Evolutionary conservation across 2,113 vertebrate genomes (phyloP).

Genomic region (Psilopogon haemacephalus): DNA sequence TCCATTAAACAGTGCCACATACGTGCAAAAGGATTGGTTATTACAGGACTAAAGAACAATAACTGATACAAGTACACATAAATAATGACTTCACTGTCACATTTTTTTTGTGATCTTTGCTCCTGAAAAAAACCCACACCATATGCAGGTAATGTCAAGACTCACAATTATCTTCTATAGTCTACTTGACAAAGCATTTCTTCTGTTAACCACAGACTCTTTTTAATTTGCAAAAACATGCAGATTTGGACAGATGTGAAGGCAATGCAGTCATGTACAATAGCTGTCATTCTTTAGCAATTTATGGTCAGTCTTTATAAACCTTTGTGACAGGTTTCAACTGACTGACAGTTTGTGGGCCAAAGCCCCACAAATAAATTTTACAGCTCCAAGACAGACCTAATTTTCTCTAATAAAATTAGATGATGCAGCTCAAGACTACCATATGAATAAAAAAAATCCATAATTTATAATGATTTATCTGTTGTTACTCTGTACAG

Average conservation of each 20-base stretch:
- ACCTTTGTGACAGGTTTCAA: background rate
- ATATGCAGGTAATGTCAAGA: background rate
- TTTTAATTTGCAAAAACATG: background rate
- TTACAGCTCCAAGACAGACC: background rate
- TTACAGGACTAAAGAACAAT: background rate
- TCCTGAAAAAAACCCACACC: background rate
- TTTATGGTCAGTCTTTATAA: background rate
- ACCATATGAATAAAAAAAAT: background rate
- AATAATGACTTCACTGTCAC: background rate
- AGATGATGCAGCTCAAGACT: background rate
- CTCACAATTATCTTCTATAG: background rate
- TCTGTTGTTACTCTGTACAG: background rate
- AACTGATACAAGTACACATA: background rate
- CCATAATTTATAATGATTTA: background rate
- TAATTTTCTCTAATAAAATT: slow-evolving; percentile 11
- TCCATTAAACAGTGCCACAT: background rate
- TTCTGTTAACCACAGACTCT: background rate
- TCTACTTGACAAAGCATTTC: background rate
- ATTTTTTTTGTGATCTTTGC: background rate
- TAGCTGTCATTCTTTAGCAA: background rate
- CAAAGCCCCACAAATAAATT: background rate
- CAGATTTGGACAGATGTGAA: background rate
- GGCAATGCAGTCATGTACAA: background rate
- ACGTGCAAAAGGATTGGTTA: background rate
- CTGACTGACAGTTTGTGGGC: background rate